phyloP scores from a whole-genome alignment of 2,113 vertebrate genomes.

The Oryzias woworae region DNA sequence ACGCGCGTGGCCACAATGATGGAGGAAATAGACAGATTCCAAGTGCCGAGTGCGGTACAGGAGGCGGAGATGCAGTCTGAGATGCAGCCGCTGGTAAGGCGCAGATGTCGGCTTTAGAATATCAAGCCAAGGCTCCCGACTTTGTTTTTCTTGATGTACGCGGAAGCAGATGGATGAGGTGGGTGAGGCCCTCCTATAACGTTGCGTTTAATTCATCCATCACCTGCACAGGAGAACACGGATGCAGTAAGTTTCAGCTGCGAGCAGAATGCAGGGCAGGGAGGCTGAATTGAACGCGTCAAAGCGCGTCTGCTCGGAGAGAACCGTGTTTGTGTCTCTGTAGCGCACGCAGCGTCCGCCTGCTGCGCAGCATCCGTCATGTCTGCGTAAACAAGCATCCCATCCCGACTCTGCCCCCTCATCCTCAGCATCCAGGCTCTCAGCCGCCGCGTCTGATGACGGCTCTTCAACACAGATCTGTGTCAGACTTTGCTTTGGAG shows the following conservation, averaged over 20 bases:
- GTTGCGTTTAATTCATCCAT: neutral
- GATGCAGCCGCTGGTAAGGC: conserved; percentile 93
- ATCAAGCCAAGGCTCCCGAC: neutral
- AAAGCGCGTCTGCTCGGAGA: neutral
- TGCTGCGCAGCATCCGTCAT: conserved; percentile 67
- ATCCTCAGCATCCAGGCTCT: conserved; percentile 58
- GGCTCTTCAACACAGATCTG: neutral
- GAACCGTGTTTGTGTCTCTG: neutral
- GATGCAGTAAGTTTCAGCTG: neutral
- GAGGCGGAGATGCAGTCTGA: conserved; percentile 82
- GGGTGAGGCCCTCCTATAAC: conserved; percentile 20
- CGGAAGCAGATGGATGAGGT: neutral
- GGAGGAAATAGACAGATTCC: conserved; percentile 96
- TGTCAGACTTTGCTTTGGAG: neutral
- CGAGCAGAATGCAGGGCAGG: neutral
- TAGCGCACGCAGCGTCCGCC: conserved; percentile 32
- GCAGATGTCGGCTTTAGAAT: neutral
- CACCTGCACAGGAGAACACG: too few species aligned
- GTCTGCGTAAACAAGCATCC: conserved; percentile 61
- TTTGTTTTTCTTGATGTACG: neutral
- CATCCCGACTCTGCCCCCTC: conserved; percentile 45
- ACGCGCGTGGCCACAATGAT: conserved; percentile 85
- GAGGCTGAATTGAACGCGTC: neutral
- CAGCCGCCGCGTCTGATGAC: conserved; percentile 11
- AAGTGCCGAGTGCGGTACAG: conserved; percentile 87